These are phyloP conservation scores for Hippocampus kuda DNA, from an alignment of 2,797 vertebrate genomes.

Conservation along the genomic window DNA sequence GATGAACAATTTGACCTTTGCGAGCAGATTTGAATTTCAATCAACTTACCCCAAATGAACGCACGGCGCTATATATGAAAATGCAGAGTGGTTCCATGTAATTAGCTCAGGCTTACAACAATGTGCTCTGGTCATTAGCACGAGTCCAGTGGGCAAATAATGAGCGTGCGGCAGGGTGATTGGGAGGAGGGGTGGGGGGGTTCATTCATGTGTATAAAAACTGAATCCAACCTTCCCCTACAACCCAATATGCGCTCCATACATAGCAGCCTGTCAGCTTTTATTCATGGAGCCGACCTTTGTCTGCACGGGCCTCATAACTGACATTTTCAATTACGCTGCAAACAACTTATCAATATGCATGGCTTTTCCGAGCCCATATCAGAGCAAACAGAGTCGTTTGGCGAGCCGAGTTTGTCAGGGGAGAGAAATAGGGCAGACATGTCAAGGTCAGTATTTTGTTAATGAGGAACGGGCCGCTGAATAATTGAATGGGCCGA, in stretches of 20 bases:
- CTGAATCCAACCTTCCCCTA: constrained; percentile 15
- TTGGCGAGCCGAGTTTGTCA: constrained; percentile 65
- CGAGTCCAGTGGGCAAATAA: constrained; percentile 4
- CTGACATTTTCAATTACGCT: constrained; percentile 93
- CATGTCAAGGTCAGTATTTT: constrained; percentile 83
- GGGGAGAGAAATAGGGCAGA: constrained; percentile 68
- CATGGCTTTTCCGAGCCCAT: constrained; percentile 79
- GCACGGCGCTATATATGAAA: constrained; percentile 41
- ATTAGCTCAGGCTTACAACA: constrained; percentile 22
- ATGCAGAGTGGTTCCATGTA: constrained; percentile 11
- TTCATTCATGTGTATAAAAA: constrained; percentile 20
- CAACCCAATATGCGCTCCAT: constrained; percentile 34
- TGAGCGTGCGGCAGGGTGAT: not conserved
- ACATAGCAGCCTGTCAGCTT: constrained; percentile 58
- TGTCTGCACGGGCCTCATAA: constrained; percentile 77
- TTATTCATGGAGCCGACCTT: constrained; percentile 76
- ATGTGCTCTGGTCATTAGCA: constrained; percentile 7
- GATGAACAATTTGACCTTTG: constrained; percentile 70
- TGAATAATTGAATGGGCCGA: constrained; percentile 74
- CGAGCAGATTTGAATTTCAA: constrained; percentile 65
- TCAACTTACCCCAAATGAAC: constrained; percentile 51
- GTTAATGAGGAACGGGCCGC: constrained; percentile 74
- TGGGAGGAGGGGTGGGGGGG: not conserved
- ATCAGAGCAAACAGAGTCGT: constrained; percentile 69
- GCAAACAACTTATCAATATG: constrained; percentile 93